Percentiles rank a stretch among this genome's conserved stretches.
Evolutionary conservation across 37 sponge, comb jelly and placozoan species (phyloP).

Genomic region (Spongilla lacustris): DNA sequence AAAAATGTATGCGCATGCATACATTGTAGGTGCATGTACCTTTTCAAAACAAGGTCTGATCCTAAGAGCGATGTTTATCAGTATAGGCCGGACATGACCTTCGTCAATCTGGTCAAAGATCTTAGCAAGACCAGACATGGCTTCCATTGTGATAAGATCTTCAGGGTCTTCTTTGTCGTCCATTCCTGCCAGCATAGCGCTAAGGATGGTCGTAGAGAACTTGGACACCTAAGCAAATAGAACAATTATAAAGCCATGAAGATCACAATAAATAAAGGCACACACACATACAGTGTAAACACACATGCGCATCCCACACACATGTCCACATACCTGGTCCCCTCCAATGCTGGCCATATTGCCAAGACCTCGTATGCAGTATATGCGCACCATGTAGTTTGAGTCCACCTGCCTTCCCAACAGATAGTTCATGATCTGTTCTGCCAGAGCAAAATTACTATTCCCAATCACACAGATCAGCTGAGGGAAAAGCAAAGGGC

Average conservation of each 20-base stretch:
- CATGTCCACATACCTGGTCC: conserved; percentile 49
- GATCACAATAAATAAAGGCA: too few species aligned
- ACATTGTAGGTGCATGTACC: too few species aligned
- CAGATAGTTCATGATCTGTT: conserved; percentile 90
- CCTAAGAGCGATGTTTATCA: conserved; percentile 93
- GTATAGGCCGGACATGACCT: conserved; percentile 87
- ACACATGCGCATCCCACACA: neutral
- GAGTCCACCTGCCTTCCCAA: conserved; percentile 91
- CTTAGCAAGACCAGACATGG: conserved; percentile 90
- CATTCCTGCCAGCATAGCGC: conserved; percentile 96
- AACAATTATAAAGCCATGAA: too few species aligned
- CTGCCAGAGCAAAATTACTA: conserved; percentile 70
- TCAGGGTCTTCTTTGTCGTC: conserved; percentile 94
- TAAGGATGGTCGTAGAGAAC: conserved; percentile 94
- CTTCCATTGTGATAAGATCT: conserved; percentile 95
- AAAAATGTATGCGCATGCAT: neutral
- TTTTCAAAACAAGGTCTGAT: conserved; percentile 98
- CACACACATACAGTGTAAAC: neutral
- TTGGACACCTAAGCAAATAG: conserved; percentile 59
- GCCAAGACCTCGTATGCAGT: conserved; percentile 94
- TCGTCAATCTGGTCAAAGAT: conserved; percentile 93
- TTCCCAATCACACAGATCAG: conserved; percentile 58
- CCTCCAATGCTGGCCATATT: conserved; percentile 88
- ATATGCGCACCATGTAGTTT: conserved; percentile 86
- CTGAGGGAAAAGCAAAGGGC: conserved; percentile 48